phyloP scores from a whole-genome alignment of 2,888 invertebrate genomes.

The Microdon myrmicae region DNA sequence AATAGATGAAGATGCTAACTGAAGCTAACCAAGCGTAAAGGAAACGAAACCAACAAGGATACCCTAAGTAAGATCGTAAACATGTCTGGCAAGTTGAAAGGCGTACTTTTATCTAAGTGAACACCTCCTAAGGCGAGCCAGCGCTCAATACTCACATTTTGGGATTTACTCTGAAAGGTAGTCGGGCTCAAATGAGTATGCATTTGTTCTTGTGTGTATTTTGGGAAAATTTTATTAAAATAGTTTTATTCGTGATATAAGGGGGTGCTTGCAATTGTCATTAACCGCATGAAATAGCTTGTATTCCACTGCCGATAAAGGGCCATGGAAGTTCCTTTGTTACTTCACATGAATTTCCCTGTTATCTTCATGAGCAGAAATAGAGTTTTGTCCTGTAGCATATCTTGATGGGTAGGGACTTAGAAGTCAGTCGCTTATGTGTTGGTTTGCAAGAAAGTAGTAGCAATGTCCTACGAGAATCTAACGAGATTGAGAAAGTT shows the following conservation, averaged over 20 bases:
- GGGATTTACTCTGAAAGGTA: constrained; percentile 13
- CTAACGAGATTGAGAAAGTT: constrained; percentile 45
- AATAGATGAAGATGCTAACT: constrained; percentile 11
- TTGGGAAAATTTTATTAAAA: constrained; percentile 29
- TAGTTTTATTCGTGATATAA: constrained; percentile 15
- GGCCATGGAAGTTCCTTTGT: constrained; percentile 36
- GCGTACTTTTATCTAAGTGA: constrained; percentile 48
- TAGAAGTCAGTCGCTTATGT: too few relatives aligned
- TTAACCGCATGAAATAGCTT: constrained; percentile 38
- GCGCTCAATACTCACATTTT: constrained; percentile 21
- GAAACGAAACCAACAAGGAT: constrained; percentile 42
- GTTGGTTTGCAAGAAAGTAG: too few relatives aligned
- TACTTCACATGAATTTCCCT: constrained; percentile 24
- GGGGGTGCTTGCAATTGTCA: constrained; percentile 8
- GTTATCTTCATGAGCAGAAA: constrained; percentile 16
- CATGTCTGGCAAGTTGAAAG: constrained; percentile 57
- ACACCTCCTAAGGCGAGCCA: constrained; percentile 46
- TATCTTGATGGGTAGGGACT: too few relatives aligned
- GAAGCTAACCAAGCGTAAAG: constrained; percentile 42
- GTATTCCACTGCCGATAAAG: constrained; percentile 14
- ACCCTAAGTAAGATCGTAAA: constrained; percentile 55
- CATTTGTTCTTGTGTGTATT: constrained; percentile 10
- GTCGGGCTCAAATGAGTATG: constrained; percentile 18
- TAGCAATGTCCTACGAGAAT: constrained; percentile 3
- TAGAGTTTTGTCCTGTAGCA: constrained; percentile 14